Evolutionary conservation across 1,140 invertebrate genomes (phyloP).

Genomic region (Achatina immaculata): DNA sequence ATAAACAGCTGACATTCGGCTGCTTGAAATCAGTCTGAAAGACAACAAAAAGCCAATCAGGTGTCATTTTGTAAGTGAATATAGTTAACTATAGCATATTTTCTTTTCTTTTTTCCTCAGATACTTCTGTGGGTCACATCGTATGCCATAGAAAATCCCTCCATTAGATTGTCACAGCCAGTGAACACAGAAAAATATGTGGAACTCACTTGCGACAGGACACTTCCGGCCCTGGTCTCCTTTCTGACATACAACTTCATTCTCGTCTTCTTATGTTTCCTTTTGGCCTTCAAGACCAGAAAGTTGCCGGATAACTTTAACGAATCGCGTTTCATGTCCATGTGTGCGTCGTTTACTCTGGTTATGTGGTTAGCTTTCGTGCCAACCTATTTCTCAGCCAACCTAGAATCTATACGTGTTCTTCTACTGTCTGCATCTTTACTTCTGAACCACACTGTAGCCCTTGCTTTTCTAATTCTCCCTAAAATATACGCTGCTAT

Average conservation of each 20-base stretch:
- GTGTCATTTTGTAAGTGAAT: no score
- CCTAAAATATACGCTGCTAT: conserved; percentile 73
- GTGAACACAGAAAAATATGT: conserved; percentile 39
- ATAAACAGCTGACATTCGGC: no score
- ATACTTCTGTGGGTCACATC: conserved; percentile 33
- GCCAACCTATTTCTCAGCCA: conserved; percentile 41
- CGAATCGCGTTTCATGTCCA: conserved; percentile 27
- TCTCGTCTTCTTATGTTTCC: conserved; percentile 86
- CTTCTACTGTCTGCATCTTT: conserved; percentile 51
- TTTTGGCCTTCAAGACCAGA: conserved; percentile 83
- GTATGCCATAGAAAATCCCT: background rate
- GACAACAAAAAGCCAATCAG: no score
- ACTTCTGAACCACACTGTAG: conserved; percentile 54
- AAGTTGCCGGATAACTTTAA: conserved; percentile 45
- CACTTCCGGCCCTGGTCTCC: conserved; percentile 20
- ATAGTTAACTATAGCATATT: no score
- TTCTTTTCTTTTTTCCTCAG: conserved; percentile 19
- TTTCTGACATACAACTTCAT: conserved; percentile 86
- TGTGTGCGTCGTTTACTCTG: conserved; percentile 10
- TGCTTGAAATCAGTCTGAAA: no score
- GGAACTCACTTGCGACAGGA: conserved; percentile 41
- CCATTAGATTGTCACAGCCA: conserved; percentile 19
- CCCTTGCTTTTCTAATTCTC: conserved; percentile 54
- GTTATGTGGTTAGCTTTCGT: conserved; percentile 37
- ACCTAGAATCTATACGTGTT: conserved; percentile 40